Percentiles rank a stretch among this genome's conserved stretches.
Conservation (phyloP, 2,113 vertebrate genomes). For the Thinocorus orbignyianus region DNA sequence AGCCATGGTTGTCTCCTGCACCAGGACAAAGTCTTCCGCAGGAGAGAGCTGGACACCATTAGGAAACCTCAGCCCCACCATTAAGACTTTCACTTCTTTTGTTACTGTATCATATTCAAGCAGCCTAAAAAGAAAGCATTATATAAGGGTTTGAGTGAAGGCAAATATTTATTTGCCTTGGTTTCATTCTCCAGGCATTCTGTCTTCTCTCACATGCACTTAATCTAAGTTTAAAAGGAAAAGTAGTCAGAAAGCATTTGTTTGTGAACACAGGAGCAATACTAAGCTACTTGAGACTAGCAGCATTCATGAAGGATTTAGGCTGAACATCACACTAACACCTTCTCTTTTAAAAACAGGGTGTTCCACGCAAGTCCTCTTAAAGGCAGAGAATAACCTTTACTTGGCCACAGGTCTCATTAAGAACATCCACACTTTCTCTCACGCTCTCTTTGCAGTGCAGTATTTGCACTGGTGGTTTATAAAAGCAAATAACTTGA, state of each 20-base stretch:
- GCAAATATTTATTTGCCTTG: not conserved
- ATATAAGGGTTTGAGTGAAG: not conserved
- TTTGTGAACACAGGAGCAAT: not conserved
- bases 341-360: not conserved
- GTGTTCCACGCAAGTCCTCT: not conserved
- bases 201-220: not conserved
- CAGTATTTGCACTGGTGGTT: not conserved
- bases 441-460: not conserved
- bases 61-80: conserved; percentile 92
- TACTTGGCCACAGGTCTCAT: not conserved
- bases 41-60: conserved; percentile 94
- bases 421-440: not conserved
- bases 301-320: not conserved
- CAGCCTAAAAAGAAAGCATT: conserved; percentile 74
- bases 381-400: not conserved
- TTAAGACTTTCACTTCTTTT: conserved; percentile 88
- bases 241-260: not conserved
- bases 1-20: conserved; percentile 93
- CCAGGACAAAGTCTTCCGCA: conserved; percentile 92
- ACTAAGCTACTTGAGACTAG: not conserved
- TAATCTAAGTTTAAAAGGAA: not conserved
- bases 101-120: conserved; percentile 87
- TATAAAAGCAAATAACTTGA: not conserved
- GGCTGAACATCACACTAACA: not conserved
- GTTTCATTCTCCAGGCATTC: not conserved